phyloP scores from a whole-genome alignment of 2,888 invertebrate genomes.

The Heteromurus nitidus region DNA sequence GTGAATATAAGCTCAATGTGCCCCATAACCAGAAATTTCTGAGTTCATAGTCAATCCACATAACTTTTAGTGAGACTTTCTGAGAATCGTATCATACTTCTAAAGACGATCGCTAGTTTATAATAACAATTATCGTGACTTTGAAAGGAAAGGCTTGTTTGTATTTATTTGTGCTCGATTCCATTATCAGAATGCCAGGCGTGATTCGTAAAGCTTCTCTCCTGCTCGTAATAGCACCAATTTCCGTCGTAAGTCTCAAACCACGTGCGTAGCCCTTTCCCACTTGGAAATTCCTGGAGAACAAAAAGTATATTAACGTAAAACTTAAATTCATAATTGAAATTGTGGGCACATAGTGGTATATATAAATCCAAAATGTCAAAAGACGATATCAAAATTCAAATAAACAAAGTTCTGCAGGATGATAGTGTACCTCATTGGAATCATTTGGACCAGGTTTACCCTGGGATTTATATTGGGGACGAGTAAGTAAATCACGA shows the following conservation, averaged over 20 bases:
- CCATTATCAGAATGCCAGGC: neutral
- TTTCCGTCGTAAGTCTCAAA: neutral
- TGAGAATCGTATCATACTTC: neutral
- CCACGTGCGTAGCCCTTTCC: neutral
- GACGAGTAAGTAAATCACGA: conserved; percentile 54
- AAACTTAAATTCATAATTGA: too few relatives aligned
- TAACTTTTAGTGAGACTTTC: neutral
- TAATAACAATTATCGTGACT: neutral
- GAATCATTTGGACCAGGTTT: conserved; percentile 65
- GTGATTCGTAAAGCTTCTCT: neutral
- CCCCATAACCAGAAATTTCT: neutral
- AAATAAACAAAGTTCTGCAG: conserved; percentile 54
- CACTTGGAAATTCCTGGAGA: too few relatives aligned
- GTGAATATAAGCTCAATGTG: too few relatives aligned
- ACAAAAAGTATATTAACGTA: neutral
- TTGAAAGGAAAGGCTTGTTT: too few relatives aligned
- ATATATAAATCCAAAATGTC: conserved; percentile 32
- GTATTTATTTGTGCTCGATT: too few relatives aligned
- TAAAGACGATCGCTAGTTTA: neutral
- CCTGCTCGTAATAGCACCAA: neutral
- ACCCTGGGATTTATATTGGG: conserved; percentile 63
- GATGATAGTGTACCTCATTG: conserved; percentile 53
- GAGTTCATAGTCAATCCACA: neutral
- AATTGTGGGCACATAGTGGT: neutral
- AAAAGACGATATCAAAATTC: conserved; percentile 54